Base-by-base conservation (phyloP, 2,888 invertebrate species). In the Dimorphilus gyrociliatus region DNA sequence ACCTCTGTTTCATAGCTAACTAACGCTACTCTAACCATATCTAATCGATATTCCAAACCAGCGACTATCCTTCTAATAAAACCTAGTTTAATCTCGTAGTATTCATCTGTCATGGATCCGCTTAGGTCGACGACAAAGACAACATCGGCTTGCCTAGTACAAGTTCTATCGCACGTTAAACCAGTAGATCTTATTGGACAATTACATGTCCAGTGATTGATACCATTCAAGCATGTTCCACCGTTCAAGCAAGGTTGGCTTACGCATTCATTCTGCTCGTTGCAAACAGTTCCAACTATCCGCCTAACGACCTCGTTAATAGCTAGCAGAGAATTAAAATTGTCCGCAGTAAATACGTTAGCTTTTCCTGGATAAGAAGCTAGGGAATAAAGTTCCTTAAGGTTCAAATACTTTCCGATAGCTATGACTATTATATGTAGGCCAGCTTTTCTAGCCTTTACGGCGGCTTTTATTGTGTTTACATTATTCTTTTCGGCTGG, bases 401-500 rank as follows among this genome's bases (percentile, higher is more conserved):
- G 32, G 30, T 37, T 35, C 15, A 35, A 21, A 25, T 31, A 29
- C 10, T 19, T 23, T 5, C 37, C 37, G 16, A 32, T 27, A n/a
- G 24, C 26, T 8, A 21, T 19, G 7, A 23, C 19, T 13, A 35
- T 25, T 18, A 25, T 29, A 14, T 34, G 29, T 10, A 29, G 29
- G 8, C 35, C 33, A 14, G 29, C 17, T 25, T 26, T 35, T 12
- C 25, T 19, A 8, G 25, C 16, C 8, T n/a, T 8, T 8, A 21
- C n/a, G 21, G 21, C 21, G n/a, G n/a, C n/a, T n/a, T n/a, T n/a
- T n/a, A n/a, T n/a, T n/a, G n/a, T n/a, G n/a, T n/a, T n/a, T n/a
- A n/a, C n/a, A n/a, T n/a, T n/a, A n/a, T n/a, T n/a, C n/a, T n/a
- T 21, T 10, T 19, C 10, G 7, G 44, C 39, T 1, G 49, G 44